Evolutionary conservation across 2,113 vertebrate species (phyloP).

Genomic region (Promerops cafer): DNA sequence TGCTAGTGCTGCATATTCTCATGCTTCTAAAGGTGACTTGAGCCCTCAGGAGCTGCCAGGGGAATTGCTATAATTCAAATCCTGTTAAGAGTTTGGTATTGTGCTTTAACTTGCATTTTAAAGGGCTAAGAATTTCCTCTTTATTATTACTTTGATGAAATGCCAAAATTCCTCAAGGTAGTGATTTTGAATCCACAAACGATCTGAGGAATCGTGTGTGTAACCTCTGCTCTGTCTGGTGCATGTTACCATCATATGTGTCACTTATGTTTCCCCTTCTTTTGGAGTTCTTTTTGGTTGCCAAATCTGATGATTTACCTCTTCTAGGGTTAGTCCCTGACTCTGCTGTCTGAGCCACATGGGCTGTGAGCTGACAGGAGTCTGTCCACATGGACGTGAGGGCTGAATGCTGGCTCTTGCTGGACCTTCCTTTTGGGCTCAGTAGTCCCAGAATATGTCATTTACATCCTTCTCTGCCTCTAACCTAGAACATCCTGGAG

Average conservation of each 20-base stretch:
- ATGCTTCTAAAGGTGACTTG: background rate
- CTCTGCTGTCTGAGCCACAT: background rate
- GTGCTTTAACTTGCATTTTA: background rate
- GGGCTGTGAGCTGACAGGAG: background rate
- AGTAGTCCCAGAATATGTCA: background rate
- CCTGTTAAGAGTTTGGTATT: background rate
- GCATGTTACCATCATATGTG: background rate
- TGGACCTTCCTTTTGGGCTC: background rate
- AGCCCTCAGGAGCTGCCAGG: background rate
- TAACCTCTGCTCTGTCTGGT: background rate
- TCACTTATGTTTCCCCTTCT: background rate
- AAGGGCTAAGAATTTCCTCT: background rate
- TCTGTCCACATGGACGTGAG: rapidly evolving
- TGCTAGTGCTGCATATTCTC: background rate
- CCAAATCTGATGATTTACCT: background rate
- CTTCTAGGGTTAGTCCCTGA: background rate
- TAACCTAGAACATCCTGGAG: conserved; percentile 53
- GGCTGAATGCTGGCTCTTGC: background rate
- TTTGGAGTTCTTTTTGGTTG: background rate
- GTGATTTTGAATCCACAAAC: background rate
- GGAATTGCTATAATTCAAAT: background rate
- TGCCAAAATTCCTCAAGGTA: background rate
- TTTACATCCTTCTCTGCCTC: background rate
- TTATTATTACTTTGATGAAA: background rate
- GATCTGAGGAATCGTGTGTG: background rate